Conservation (phyloP, 2,797 vertebrate species). For the Sebastes oblongus region DNA sequence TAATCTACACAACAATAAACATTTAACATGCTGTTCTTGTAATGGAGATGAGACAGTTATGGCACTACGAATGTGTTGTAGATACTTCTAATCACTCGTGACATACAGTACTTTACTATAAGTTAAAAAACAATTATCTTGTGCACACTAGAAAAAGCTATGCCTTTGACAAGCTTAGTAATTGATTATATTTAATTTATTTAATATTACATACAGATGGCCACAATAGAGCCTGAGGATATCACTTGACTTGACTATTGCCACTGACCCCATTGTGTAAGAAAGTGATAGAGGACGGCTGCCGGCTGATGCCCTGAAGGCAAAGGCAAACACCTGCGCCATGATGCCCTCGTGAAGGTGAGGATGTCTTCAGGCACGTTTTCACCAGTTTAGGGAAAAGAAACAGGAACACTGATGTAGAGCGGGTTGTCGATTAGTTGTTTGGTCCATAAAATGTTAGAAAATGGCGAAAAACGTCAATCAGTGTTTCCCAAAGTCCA, state of each 20-base stretch:
- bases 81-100: background rate
- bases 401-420: background rate
- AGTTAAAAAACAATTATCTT: background rate
- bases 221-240: background rate
- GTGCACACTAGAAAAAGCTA: rapidly evolving
- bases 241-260: background rate
- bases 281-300: background rate
- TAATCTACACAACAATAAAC: no score
- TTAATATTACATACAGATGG: background rate
- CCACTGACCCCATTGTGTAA: background rate
- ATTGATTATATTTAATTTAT: background rate
- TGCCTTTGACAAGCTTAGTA: background rate
- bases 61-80: background rate
- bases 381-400: background rate
- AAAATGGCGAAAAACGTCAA: no score
- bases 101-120: background rate
- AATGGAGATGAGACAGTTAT: background rate
- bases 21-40: no score
- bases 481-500: no score
- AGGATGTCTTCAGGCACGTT: background rate
- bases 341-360: background rate
- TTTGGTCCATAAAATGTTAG: no score
- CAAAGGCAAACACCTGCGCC: constrained; percentile 3
- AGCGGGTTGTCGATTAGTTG: no score
- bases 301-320: background rate